Percentiles rank a stretch among this genome's conserved stretches.
Conservation (phyloP, 2,888 invertebrate species). For the Megaustenia siamemsis region DNA sequence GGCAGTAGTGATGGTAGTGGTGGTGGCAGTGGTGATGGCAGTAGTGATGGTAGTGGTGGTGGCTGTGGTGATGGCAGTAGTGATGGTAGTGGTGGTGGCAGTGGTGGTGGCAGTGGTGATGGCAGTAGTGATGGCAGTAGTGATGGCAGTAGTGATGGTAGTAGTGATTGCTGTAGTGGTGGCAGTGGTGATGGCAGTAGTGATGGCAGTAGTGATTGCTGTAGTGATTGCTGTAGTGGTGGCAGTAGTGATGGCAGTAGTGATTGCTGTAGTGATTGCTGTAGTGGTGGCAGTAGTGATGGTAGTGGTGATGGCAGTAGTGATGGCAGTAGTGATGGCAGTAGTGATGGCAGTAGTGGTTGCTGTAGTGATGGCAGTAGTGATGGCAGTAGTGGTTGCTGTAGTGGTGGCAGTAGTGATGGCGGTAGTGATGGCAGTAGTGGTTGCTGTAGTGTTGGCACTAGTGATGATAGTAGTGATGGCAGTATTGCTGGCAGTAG, state of each 20-base stretch:
- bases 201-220: neutral
- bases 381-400: too few species aligned
- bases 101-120: conserved; percentile 19
- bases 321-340: conserved; percentile 29
- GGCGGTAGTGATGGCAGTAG: conserved; percentile 20
- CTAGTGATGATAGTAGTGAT: conserved; percentile 30
- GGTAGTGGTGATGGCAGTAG: conserved; percentile 14
- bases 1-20: conserved; percentile 12
- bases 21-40: conserved; percentile 2
- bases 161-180: conserved; percentile 33
- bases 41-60: too few species aligned
- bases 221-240: conserved; percentile 31
- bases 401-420: conserved; percentile 33
- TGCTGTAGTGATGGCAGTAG: too few species aligned
- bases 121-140: conserved; percentile 20
- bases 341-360: conserved; percentile 36
- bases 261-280: conserved; percentile 6
- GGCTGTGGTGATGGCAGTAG: conserved; percentile 11
- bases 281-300: conserved; percentile 31
- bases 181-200: conserved; percentile 17
- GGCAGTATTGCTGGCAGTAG: conserved; percentile 9
- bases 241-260: conserved; percentile 32
- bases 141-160: conserved; percentile 26
- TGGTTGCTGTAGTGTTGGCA: neutral
- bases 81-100: conserved; percentile 6